A percentile compares a stretch with the other conserved stretches of the same genome.
phyloP scores from a whole-genome alignment of 2,888 invertebrate genomes.

The Crematogaster levior region DNA sequence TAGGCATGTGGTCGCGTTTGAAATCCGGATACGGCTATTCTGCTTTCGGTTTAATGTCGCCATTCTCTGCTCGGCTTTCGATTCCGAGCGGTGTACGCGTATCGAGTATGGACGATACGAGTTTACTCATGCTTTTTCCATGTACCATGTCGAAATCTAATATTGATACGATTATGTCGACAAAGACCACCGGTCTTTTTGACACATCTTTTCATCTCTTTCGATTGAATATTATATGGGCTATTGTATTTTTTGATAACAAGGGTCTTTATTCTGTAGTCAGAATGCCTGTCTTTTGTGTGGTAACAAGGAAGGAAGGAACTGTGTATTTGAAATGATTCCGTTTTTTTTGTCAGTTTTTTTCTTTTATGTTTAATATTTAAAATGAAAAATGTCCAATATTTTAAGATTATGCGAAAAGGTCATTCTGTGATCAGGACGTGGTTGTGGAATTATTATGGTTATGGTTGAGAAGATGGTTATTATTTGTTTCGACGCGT shows the following conservation, averaged over 20 bases:
- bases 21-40: constrained; percentile 76
- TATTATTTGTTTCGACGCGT: neutral
- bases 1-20: constrained; percentile 81
- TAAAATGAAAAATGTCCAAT: neutral
- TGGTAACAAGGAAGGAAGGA: neutral
- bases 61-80: constrained; percentile 45
- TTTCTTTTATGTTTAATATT: neutral
- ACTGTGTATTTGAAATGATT: neutral
- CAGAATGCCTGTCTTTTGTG: neutral
- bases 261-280: neutral
- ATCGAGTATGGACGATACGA: neutral
- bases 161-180: constrained; percentile 18
- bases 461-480: neutral
- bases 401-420: neutral
- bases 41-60: constrained; percentile 68
- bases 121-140: neutral
- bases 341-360: neutral
- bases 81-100: constrained; percentile 3
- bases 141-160: neutral
- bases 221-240: neutral
- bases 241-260: neutral
- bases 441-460: neutral
- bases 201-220: neutral
- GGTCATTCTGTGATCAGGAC: neutral
- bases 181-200: neutral